phyloP scores from a whole-genome alignment of 2,888 invertebrate genomes.

The Amblyteles armatorius region DNA sequence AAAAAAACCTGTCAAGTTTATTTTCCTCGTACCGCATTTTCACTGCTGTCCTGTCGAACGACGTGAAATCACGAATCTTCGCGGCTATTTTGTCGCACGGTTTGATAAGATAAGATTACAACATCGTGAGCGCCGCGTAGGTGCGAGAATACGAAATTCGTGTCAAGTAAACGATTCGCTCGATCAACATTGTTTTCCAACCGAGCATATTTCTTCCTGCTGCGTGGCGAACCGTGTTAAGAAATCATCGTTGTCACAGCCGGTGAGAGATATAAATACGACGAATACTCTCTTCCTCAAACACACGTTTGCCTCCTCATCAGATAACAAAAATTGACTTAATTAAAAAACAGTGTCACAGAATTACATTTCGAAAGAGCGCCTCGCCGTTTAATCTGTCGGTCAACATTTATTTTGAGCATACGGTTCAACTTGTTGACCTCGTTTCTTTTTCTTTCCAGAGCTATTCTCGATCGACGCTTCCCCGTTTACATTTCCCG shows the following conservation, averaged over 20 bases:
- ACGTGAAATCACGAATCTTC: not conserved
- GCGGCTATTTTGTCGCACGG: not conserved
- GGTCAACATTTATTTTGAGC: not conserved
- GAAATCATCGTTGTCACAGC: not conserved
- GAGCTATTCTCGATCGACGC: slow-evolving; percentile 58
- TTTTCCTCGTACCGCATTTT: slow-evolving; percentile 31
- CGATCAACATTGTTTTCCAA: slow-evolving; percentile 9
- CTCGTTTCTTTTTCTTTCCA: slow-evolving; percentile 11
- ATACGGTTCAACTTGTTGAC: not conserved
- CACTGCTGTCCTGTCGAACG: slow-evolving; percentile 29
- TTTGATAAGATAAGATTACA: slow-evolving; percentile 14
- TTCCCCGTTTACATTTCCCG: slow-evolving; percentile 52
- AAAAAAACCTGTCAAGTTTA: slow-evolving; percentile 34
- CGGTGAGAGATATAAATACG: not conserved
- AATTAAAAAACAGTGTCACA: not conserved
- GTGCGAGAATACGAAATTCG: not conserved
- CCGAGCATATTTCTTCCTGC: not conserved
- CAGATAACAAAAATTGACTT: not conserved
- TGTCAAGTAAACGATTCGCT: not conserved
- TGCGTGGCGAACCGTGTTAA: not conserved
- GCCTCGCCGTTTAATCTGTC: not conserved
- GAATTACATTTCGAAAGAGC: not conserved
- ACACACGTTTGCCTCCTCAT: not conserved
- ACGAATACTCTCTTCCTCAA: not conserved
- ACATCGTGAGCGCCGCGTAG: not conserved